Base-by-base conservation (phyloP, 2,797 vertebrate genomes). In the Cercopithecus diana region DNA sequence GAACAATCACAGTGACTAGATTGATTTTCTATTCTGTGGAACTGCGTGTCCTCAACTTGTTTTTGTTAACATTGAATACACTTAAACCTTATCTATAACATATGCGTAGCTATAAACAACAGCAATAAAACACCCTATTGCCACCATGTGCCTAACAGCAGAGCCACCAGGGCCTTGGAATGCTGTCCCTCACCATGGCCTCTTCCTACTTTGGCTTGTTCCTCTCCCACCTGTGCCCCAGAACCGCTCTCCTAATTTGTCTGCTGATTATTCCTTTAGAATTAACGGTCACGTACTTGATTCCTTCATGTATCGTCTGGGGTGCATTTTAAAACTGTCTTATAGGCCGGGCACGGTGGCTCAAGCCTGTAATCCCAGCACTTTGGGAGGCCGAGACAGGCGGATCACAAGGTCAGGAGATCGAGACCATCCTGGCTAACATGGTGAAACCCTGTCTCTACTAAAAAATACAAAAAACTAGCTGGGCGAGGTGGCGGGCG, bases 21-120 rank as follows among this genome's bases (percentile, higher is more conserved):
- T 4, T 20, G 58, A 4, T 30, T 26, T 36, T 61, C 45, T 75
- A 2, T 75, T 39, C n/a, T 19, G 57, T 80, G 33, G 36, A 14
- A 61, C 20, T 52, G 39, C 30, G 22, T 39, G 48, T 95, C 85
- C 77, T 61, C 39, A 58, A 48, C 41, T 36, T 33, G 17, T 30
- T 85, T 85, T 61, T 76, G 33, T 64, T 75, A 30, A 64, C 90
- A 45, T 73, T 24, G 75, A 91, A 82, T 83, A 75, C 22, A 1
- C 58, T 70, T 58, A 79, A 45, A 39, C 73, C 43, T 55, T 76
- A 43, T 39, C 83, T 79, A 48, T 76, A 92, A 82, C 24, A 4
- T 33, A 26, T 17, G 39, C 61, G 17, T 75, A 33, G 80, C 28
- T 61, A 22, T 48, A 87, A 87, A 90, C 58, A 45, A 4, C 80